These are phyloP conservation scores for Edolisoma coerulescens DNA, from an alignment of 2,113 vertebrate genomes.

Conservation along the genomic window DNA sequence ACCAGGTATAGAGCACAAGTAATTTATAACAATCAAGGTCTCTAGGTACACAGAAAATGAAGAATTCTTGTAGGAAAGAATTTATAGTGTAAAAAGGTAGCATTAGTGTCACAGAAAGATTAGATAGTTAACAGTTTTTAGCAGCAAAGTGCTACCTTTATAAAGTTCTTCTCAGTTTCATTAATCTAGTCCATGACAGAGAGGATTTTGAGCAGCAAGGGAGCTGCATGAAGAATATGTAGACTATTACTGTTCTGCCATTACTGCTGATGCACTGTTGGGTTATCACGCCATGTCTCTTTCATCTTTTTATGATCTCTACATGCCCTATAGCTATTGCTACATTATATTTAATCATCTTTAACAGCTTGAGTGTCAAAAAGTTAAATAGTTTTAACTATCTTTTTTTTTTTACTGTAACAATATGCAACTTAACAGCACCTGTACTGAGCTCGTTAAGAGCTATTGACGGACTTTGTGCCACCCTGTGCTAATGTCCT, in stretches of 20 bases:
- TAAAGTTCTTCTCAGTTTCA: slow-evolving; percentile 53
- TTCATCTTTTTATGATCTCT: slow-evolving; percentile 62
- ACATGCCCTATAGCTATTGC: slow-evolving; percentile 45
- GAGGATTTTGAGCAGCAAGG: slow-evolving; percentile 40
- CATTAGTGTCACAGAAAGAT: slow-evolving; percentile 47
- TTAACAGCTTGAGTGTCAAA: slow-evolving; percentile 58
- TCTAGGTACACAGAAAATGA: slow-evolving; percentile 4
- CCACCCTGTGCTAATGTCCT: not conserved
- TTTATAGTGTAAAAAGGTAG: slow-evolving; percentile 21
- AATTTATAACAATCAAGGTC: slow-evolving; percentile 46
- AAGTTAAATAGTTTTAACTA: slow-evolving; percentile 61
- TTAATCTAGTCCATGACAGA: slow-evolving; percentile 51
- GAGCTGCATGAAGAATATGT: slow-evolving; percentile 30
- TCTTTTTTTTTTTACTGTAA: slow-evolving; percentile 35
- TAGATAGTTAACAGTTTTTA: slow-evolving; percentile 52
- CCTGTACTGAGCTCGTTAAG: not conserved
- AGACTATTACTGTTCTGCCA: slow-evolving; percentile 41
- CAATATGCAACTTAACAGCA: slow-evolving; percentile 37
- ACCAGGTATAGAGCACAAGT: not conserved
- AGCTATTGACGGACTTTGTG: not conserved
- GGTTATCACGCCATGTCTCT: slow-evolving; percentile 23
- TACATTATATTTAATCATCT: slow-evolving; percentile 60
- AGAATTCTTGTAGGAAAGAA: slow-evolving; percentile 10
- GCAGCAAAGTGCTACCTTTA: slow-evolving; percentile 40
- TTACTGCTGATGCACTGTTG: slow-evolving; percentile 48